Base-by-base conservation (phyloP, 92 coral and sea anemone species). In the Zoanthus sansibaricus region DNA sequence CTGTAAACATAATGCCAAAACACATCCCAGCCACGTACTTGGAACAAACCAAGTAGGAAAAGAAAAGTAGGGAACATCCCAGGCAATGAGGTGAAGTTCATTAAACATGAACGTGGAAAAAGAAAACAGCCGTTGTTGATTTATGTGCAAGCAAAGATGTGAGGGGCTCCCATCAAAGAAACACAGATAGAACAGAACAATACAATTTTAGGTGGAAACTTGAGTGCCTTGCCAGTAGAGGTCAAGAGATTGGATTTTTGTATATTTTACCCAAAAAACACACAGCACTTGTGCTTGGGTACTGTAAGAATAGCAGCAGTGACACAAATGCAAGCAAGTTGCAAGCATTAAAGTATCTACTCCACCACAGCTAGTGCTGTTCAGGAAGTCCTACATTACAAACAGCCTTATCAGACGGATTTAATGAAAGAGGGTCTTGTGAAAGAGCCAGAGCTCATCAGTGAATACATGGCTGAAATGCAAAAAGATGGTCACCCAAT, bases 41-140 rank as follows among this genome's bases (percentile, higher is more conserved):
- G 91, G 87, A 87, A 70, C 86, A 87, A 82, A 82, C 91, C 87
- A 9, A 88, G 91, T 87, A 88, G 87, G 62, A 82, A 88, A 88
- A 75, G 87, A 55, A 88, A 88, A 88, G 87, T 88, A 70, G 77
- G 82, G 66, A 87, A 87, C 90, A 80, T 54, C 82, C 82, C 91
- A 46, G 74, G 82, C 75, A 78, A 82, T 70, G 76, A 73, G 58
- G 91, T 88, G 61, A 88, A 82, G 78, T 88, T 88, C 70, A 84
- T 82, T 58, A 88, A 88, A 82, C 87, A 82, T 80, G 87, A 82
- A 88, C 83, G 75, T 88, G 87, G 75, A 67, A 58, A 72, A 86
- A 86, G 84, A 79, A 87, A 72, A 78, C 86, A 87, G 86, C 73
- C 69, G 86, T 51, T 14, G 75, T 58, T 37, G 90, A 85, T 82